A percentile compares a stretch with the other conserved stretches of the same genome.
These are phyloP conservation scores for Sebastes steindachneri DNA, from an alignment of 2,797 vertebrate species.

Conservation along the genomic window DNA sequence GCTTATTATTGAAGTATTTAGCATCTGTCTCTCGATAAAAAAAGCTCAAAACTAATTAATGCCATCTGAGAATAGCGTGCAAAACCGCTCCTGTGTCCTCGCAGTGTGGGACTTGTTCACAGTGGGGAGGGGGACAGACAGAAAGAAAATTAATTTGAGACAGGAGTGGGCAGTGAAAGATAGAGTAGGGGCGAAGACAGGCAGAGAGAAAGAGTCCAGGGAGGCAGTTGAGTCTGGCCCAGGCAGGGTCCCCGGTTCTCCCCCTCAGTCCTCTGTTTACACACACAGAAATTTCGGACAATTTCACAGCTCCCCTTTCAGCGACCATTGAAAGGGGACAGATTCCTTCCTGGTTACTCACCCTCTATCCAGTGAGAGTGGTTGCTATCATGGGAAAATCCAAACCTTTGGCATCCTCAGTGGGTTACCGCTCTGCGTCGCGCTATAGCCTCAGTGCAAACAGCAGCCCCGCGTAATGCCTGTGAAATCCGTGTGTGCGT, in stretches of 20 bases:
- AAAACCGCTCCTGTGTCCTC: conserved; percentile 66
- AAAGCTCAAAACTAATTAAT: conserved; percentile 71
- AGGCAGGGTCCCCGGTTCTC: conserved; percentile 57
- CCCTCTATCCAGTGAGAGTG: conserved; percentile 70
- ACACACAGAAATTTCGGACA: conserved; percentile 83
- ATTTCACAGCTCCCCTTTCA: conserved; percentile 88
- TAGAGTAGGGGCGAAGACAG: conserved; percentile 44
- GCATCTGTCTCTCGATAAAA: conserved; percentile 61
- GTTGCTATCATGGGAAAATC: conserved; percentile 85
- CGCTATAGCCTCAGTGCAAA: conserved; percentile 78
- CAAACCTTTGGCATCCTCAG: conserved; percentile 85
- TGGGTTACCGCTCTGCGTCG: conserved; percentile 74
- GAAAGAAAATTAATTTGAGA: conserved; percentile 76
- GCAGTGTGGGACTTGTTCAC: conserved; percentile 79
- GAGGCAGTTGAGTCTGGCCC: conserved; percentile 56
- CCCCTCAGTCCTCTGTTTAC: conserved; percentile 76
- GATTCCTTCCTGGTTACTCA: conserved; percentile 88
- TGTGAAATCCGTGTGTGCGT: conserved; percentile 78
- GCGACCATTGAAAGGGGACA: conserved; percentile 81
- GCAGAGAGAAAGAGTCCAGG: conserved; percentile 60
- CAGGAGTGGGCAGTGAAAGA: conserved; percentile 47
- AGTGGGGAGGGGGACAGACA: conserved; percentile 61
- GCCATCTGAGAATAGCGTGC: conserved; percentile 68
- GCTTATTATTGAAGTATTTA: conserved; percentile 56
- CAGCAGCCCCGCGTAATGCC: conserved; percentile 78